Base-by-base conservation (phyloP, 1,140 invertebrate species). In the Nomia melanderi region DNA sequence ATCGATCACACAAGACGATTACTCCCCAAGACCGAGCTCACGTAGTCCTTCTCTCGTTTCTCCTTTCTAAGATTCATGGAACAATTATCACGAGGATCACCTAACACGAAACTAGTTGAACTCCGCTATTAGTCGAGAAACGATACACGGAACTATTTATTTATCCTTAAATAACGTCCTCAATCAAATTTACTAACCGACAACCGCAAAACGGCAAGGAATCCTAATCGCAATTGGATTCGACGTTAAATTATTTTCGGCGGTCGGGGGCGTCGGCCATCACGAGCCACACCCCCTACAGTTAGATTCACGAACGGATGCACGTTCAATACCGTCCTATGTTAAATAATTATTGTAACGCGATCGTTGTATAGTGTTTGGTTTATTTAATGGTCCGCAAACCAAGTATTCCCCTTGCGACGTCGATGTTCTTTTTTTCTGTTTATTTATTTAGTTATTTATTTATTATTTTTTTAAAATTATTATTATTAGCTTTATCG, bases 351-450 rank as follows among this genome's bases (percentile, higher is more conserved):
- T 90, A 90, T 90, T 89, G 87, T 87, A 89, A 88, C 79, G 78
- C 82, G 87, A 87, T 90, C 88, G 89, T 89, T 90, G 88, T 90
- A 90, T 86, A 85, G 82, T 88, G 82, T 90, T 88, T 79, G 56
- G 69, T n/a, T n/a, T 83, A 78, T 83, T 84, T 78, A 89, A 81
- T 89, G 88, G 88, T 90, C 88, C 88, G 85, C 87, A 79, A 89
- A 89, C 88, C 87, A 87, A 89, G 87, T 75, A 78, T 82, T 70
- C 66, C 50, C 62, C 63, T 36, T 31, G 65, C 54, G 44, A 77
- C 44, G 31, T 70, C 75, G 75, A 67, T 63, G 56, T 71, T 62
- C 47, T 31, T 54, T 76, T 27, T 23, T 8, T 50, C 20, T 8
- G 47, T 50, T 50, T 9, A 23, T 59, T 33, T 53, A 23, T 25